Conservation (phyloP, 2,797 vertebrate species). For the Leucoraja ocellata region DNA sequence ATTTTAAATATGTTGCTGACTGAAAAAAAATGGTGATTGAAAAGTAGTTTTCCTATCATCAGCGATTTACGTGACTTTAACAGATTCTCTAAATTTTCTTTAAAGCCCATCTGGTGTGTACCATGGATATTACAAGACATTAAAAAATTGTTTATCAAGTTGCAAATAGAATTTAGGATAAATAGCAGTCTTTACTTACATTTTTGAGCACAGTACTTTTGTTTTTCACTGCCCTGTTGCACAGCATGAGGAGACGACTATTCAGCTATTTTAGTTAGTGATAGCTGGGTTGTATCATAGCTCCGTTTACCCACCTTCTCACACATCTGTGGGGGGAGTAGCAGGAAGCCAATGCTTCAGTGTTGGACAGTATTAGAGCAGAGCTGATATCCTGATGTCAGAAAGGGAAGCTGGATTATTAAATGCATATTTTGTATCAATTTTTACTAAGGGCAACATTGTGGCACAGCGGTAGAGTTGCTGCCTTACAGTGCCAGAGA, state of each 20-base stretch:
- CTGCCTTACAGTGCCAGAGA: no score
- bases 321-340: no score
- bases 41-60: constrained; percentile 24
- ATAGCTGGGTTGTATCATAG: not conserved
- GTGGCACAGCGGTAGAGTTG: no score
- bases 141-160: not conserved
- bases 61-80: not conserved
- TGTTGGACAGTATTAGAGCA: no score
- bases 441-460: no score
- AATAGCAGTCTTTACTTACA: not conserved
- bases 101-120: not conserved
- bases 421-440: no score
- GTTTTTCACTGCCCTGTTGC: not conserved
- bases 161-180: not conserved
- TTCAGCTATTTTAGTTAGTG: not conserved
- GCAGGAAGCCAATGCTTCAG: no score
- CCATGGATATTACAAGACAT: not conserved
- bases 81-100: not conserved
- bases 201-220: not conserved
- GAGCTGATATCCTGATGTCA: no score
- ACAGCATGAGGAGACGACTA: not conserved
- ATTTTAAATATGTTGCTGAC: constrained; percentile 10
- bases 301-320: not conserved
- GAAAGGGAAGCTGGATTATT: no score
- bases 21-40: constrained; percentile 3